Evolutionary conservation across 1,140 invertebrate genomes (phyloP), one percentile per base, ranked within the genome.

Genomic region (Papilio machaon): DNA sequence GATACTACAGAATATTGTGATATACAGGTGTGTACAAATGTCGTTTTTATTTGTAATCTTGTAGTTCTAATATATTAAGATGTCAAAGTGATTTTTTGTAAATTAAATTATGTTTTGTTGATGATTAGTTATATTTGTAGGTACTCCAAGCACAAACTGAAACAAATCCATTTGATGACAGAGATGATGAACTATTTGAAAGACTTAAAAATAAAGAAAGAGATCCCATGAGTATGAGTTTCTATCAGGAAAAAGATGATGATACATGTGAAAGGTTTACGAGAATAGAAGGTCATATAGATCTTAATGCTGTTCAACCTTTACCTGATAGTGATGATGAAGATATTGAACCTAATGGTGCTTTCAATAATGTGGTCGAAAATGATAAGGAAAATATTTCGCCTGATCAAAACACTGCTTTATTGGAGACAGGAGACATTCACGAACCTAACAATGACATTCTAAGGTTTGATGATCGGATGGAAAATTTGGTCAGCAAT

Each of bases 161-260:
- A 89, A 92, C 89, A 82, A 94, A 92, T 88, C 91, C 93, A 54
- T 95, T 94, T 84, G 90, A 88, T 81, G 94, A 94, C 80, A 89
- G 89, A 47, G 91, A 95, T 87, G 93, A 95, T 84, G 94, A 94
- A 83, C 84, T 95, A 60, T 92, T 94, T 86, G 94, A 95, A 89
- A 91, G 93, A 80, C 87, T 95, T 75, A 94, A 95, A 88, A 95
- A 94, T 86, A 95, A 95, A 84, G 95, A 95, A 82, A 89, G 95
- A 81, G 96, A 97, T 92, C 96, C 96, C 9, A 97, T 97, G 96
- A 95, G 96, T 17, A 96, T 96, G 95, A 97, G 96, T 13, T 96
- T 96, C 84, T 96, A 96, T 75, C 96, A 96, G 67, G 95, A 96
- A 80, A 96, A 96, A 84, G 95, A 96, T 81, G 95, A 96, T 84